Percentiles rank a stretch among this genome's conserved stretches.
Conservation (phyloP, 2,797 vertebrate species). For the Aplochiton taeniatus region DNA sequence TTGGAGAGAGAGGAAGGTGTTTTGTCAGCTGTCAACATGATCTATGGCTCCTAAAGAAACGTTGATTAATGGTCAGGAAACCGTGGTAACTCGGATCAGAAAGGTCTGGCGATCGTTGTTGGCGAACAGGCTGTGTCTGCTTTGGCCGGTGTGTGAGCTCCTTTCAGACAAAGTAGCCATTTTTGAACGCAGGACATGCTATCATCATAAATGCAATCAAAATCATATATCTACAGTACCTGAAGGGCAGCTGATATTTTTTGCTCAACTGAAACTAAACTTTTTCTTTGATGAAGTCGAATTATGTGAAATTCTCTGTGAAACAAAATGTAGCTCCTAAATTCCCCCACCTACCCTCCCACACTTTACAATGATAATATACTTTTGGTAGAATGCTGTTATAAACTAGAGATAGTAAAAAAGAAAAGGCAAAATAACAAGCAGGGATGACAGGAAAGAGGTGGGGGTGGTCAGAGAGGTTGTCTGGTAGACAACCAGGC, state of each 20-base stretch:
- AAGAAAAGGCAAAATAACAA: constrained; percentile 12
- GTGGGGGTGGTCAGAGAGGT: constrained; percentile 34
- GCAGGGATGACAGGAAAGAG: constrained; percentile 53
- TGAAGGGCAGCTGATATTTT: too few species aligned
- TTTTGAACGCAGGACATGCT: background rate
- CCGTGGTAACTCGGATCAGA: constrained; percentile 24
- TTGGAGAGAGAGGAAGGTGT: background rate
- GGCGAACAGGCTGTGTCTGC: background rate
- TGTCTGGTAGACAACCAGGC: background rate
- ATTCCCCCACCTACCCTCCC: too few species aligned
- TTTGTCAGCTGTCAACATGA: constrained; percentile 48
- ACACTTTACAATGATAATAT: too few species aligned
- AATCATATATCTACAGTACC: too few species aligned
- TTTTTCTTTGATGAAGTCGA: too few species aligned
- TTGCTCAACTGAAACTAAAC: too few species aligned
- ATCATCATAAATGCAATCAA: background rate
- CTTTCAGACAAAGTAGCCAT: too few species aligned
- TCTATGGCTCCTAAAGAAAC: constrained; percentile 31
- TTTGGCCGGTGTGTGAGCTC: too few species aligned
- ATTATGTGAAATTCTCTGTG: too few species aligned
- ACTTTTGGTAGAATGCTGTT: too few species aligned
- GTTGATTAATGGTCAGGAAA: constrained; percentile 54
- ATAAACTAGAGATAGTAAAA: background rate
- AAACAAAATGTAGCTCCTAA: too few species aligned
- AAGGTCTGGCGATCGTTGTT: constrained; percentile 9